Conservation (phyloP, 2,888 invertebrate species). For the Frankliniella intonsa region DNA sequence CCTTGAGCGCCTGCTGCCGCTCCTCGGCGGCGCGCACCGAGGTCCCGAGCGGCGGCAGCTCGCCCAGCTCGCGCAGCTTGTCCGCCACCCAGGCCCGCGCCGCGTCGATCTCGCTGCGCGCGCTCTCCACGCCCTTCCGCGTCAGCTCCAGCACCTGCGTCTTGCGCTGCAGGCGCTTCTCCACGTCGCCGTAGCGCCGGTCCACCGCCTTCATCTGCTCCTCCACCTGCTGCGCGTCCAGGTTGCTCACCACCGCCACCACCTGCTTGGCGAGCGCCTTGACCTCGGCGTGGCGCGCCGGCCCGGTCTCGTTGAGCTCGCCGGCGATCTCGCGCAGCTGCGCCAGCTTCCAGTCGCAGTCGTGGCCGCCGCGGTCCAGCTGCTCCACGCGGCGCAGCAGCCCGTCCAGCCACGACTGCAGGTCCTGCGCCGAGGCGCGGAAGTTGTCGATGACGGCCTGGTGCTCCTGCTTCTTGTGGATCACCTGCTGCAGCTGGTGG, state of each 20-base stretch:
- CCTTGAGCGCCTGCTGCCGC: conserved; percentile 64
- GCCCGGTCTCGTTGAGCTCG: conserved; percentile 60
- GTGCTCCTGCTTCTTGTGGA: conserved; percentile 69
- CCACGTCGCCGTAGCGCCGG: conserved; percentile 75
- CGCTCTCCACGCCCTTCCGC: conserved; percentile 75
- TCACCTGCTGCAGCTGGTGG: conserved; percentile 60
- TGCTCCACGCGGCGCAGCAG: conserved; percentile 58
- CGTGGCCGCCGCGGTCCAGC: conserved; percentile 77
- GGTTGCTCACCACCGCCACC: conserved; percentile 74
- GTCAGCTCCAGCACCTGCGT: conserved; percentile 77
- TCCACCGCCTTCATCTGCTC: conserved; percentile 84
- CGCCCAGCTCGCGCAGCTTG: conserved; percentile 62
- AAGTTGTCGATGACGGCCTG: conserved; percentile 75
- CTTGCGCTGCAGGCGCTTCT: conserved; percentile 79
- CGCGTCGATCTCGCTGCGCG: conserved; percentile 72
- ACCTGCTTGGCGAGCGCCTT: conserved; percentile 67
- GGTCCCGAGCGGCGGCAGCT: conserved; percentile 66
- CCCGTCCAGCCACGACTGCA: conserved; percentile 74
- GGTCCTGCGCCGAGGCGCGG: conserved; percentile 66
- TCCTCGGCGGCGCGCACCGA: conserved; percentile 74
- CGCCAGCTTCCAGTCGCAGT: conserved; percentile 72
- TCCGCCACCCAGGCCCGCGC: conserved; percentile 75
- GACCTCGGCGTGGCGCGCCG: conserved; percentile 47
- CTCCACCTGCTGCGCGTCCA: conserved; percentile 86
- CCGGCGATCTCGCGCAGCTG: conserved; percentile 66